Percentiles rank a stretch among this genome's conserved stretches.
phyloP scores from a whole-genome alignment of 2,113 vertebrate genomes.

The Heptranchias perlo region DNA sequence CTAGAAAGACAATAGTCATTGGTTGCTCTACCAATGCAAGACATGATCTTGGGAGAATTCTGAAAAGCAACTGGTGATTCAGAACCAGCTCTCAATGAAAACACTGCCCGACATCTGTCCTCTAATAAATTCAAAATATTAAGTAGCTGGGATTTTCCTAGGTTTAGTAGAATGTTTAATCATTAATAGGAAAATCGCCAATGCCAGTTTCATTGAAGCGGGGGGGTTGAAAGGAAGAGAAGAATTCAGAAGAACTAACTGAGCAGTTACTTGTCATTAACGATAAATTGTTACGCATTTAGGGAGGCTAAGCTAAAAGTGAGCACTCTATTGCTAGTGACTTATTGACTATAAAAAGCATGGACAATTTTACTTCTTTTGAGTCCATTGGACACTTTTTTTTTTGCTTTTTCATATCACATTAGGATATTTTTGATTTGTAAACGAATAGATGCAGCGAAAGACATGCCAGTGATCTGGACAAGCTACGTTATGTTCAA shows the following conservation, averaged over 20 bases:
- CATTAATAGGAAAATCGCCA: not conserved
- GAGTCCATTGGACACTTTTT: not conserved
- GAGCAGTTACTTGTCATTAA: not conserved
- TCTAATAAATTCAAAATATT: not conserved
- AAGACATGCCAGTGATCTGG: not conserved
- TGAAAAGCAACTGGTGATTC: not conserved
- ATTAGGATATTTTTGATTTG: not conserved
- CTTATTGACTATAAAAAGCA: not conserved
- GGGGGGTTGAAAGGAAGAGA: not conserved
- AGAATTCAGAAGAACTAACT: not conserved
- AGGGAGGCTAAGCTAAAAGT: not conserved
- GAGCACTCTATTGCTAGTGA: not conserved
- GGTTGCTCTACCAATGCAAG: not conserved
- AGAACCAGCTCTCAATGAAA: not conserved
- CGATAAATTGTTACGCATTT: not conserved
- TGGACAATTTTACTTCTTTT: not conserved
- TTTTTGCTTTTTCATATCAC: not conserved
- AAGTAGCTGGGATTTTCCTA: not conserved
- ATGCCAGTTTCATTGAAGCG: too few relatives aligned
- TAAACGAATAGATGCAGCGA: not conserved
- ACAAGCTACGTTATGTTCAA: not conserved
- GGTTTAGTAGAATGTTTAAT: not conserved
- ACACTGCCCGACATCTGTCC: too few relatives aligned
- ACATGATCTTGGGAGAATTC: not conserved
- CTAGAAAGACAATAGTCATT: not conserved